These are phyloP conservation scores for Hyaena hyaena DNA, from an alignment of 2,113 vertebrate species.

Conservation along the genomic window DNA sequence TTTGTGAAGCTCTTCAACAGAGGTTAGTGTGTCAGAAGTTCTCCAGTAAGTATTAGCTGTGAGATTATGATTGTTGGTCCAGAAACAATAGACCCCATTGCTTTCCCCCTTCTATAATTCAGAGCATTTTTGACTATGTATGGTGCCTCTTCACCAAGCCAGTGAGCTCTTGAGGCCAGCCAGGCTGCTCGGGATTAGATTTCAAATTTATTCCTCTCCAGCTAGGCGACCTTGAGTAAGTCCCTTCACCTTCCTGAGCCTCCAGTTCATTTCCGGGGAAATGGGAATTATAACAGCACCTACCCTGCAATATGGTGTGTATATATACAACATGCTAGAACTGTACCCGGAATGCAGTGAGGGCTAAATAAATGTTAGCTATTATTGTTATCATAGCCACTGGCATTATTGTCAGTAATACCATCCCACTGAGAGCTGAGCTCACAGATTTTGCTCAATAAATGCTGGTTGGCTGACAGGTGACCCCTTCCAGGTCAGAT, in stretches of 20 bases:
- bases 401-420: not conserved
- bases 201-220: not conserved
- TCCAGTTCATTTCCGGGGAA: constrained; percentile 33
- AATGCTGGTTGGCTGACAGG: not conserved
- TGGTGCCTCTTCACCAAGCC: not conserved
- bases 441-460: not conserved
- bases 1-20: not conserved
- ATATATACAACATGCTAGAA: not conserved
- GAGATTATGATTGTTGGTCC: not conserved
- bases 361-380: not conserved
- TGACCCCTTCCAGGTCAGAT: not conserved
- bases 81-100: not conserved
- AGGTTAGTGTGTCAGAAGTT: not conserved
- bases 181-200: not conserved
- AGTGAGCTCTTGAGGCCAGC: not conserved
- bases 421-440: not conserved
- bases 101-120: not conserved
- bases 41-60: not conserved
- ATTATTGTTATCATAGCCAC: too few species aligned
- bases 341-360: not conserved
- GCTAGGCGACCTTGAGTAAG: not conserved
- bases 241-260: not conserved
- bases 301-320: not conserved
- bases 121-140: not conserved
- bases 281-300: not conserved